These are phyloP conservation scores for Squalus acanthias DNA, from an alignment of 2,797 vertebrate genomes.

Conservation along the genomic window DNA sequence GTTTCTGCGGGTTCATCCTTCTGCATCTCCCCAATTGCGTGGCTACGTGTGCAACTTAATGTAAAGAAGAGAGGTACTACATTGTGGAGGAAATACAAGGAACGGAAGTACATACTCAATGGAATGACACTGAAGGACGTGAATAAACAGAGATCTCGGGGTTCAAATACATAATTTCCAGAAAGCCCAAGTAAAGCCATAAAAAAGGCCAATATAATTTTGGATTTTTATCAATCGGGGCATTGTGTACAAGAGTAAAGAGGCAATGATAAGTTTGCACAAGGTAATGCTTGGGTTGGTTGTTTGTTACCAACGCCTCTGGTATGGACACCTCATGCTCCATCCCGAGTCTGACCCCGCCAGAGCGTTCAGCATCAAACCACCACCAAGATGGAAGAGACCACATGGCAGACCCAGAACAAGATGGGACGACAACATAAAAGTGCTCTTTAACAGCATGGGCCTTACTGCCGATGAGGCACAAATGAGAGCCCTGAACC, in stretches of 20 bases:
- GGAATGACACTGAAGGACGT: too few relatives aligned
- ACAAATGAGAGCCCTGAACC: not conserved
- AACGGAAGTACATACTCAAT: not conserved
- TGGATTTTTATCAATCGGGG: not conserved
- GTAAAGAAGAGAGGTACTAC: not conserved
- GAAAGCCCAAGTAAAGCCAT: not conserved
- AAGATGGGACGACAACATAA: not conserved
- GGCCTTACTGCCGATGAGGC: not conserved
- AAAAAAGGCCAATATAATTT: not conserved
- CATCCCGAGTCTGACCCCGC: not conserved
- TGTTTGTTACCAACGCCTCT: not conserved
- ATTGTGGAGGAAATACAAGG: not conserved
- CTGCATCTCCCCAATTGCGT: not conserved
- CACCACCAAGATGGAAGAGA: not conserved
- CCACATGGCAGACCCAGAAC: not conserved
- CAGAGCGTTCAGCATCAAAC: not conserved
- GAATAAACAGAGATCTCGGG: not conserved
- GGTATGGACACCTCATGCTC: not conserved
- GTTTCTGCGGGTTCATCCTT: not conserved
- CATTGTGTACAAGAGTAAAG: not conserved
- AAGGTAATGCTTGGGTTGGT: not conserved
- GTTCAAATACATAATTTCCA: not conserved
- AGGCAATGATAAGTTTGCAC: not conserved
- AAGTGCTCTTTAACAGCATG: not conserved
- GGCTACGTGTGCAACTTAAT: not conserved